Percentiles rank a stretch among this genome's conserved stretches.
Conservation (phyloP, 1,140 invertebrate genomes). For the Anthonomus grandis region DNA sequence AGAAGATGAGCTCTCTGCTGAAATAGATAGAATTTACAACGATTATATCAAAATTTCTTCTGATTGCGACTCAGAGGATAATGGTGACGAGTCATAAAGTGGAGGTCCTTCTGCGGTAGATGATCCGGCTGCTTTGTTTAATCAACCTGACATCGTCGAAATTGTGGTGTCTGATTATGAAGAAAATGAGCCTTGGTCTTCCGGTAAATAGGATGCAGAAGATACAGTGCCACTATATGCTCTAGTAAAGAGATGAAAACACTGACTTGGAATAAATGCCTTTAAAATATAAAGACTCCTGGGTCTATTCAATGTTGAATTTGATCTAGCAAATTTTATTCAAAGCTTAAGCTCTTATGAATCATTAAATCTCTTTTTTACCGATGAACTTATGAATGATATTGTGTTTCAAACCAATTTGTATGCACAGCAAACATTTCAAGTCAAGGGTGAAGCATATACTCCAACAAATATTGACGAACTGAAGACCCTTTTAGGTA, state of each 20-base stretch:
- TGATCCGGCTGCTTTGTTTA: background rate
- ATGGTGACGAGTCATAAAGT: too few species aligned
- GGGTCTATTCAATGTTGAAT: background rate
- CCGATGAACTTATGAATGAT: background rate
- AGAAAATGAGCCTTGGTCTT: background rate
- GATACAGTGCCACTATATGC: background rate
- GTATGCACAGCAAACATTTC: background rate
- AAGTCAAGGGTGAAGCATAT: too few species aligned
- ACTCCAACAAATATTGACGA: too few species aligned
- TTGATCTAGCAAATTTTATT: background rate
- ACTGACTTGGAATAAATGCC: background rate
- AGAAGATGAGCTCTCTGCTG: background rate
- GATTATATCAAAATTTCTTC: background rate
- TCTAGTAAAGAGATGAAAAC: background rate
- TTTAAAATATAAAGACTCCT: background rate
- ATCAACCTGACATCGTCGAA: background rate
- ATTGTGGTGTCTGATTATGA: background rate
- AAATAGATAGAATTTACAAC: background rate
- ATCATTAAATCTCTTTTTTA: background rate
- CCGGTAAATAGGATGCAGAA: background rate
- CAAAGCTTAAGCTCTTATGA: background rate
- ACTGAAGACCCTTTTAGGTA: too few species aligned
- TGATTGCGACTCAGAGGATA: background rate
- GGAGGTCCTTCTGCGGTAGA: background rate
- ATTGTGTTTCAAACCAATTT: background rate